Conservation (phyloP, 1,140 invertebrate species). For the Camponotus pennsylvanicus region DNA sequence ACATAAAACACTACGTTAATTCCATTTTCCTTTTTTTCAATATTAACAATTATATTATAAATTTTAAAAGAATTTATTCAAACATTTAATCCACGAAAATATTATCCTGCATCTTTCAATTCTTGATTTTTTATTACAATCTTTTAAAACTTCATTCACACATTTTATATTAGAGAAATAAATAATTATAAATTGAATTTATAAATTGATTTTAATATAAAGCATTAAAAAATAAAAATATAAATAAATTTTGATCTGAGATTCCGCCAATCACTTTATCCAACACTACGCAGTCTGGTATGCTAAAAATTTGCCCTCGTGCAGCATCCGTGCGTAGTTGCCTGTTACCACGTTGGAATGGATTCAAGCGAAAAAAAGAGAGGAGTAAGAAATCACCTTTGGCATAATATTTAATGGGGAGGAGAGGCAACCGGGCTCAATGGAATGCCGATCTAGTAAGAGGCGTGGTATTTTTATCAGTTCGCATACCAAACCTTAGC, state of each 20-base stretch:
- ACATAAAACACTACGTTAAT: no score
- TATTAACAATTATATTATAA: not conserved
- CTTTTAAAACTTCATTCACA: no score
- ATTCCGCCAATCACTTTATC: not conserved
- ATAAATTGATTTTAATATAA: not conserved
- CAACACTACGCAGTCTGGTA: not conserved
- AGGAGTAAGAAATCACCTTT: conserved; percentile 58
- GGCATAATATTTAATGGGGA: conserved; percentile 40
- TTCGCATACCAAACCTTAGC: conserved; percentile 72
- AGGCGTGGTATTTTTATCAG: conserved; percentile 74
- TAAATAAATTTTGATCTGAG: no score
- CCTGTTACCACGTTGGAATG: conserved; percentile 15
- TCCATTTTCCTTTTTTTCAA: not conserved
- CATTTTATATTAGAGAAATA: no score
- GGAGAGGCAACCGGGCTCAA: conserved; percentile 51
- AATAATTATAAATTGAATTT: no score
- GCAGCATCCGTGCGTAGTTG: not conserved
- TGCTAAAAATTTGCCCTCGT: not conserved
- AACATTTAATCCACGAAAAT: not conserved
- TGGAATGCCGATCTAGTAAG: conserved; percentile 80
- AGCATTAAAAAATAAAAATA: not conserved
- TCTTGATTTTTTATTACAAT: no score
- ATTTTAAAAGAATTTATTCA: not conserved
- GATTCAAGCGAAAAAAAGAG: conserved; percentile 42
- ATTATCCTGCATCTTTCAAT: no score